Evolutionary conservation across 2,797 vertebrate species (phyloP).

Genomic region (Adelosebastes latens): DNA sequence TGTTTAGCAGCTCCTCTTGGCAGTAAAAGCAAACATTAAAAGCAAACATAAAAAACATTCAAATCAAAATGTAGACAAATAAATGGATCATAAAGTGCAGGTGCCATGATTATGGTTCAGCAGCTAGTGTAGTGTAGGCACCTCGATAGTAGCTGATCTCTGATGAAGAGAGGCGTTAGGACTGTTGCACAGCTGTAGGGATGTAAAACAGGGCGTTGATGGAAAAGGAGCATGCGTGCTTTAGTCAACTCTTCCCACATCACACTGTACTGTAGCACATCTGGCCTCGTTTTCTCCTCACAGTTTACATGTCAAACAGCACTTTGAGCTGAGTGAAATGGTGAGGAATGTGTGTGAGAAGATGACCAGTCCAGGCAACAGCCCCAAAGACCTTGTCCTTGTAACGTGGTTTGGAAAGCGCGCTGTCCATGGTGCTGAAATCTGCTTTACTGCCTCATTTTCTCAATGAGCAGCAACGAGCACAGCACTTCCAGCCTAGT

Average conservation of each 20-base stretch:
- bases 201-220: slow-evolving; percentile 49
- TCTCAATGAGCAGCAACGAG: slow-evolving; percentile 36
- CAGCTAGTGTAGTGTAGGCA: not conserved
- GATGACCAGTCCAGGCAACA: slow-evolving; percentile 17
- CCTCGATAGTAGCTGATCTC: not conserved
- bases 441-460: slow-evolving; percentile 11
- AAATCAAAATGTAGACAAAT: too few species aligned
- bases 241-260: slow-evolving; percentile 14
- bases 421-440: slow-evolving; percentile 89
- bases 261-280: slow-evolving; percentile 16
- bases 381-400: slow-evolving; percentile 44
- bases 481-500: not conserved
- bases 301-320: slow-evolving; percentile 26
- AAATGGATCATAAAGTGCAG: too few species aligned
- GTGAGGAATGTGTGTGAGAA: slow-evolving; percentile 3
- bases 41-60: too few species aligned
- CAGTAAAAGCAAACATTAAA: too few species aligned
- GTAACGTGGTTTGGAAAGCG: slow-evolving; percentile 35
- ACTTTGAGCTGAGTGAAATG: not conserved
- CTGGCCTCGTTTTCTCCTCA: slow-evolving; percentile 21
- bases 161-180: not conserved
- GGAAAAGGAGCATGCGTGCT: slow-evolving; percentile 51
- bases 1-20: too few species aligned
- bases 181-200: slow-evolving; percentile 12
- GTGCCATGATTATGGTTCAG: too few species aligned